A percentile compares a stretch with the other conserved stretches of the same genome.
These are phyloP conservation scores for Periparus ater DNA, from an alignment of 2,797 vertebrate species.

Conservation along the genomic window DNA sequence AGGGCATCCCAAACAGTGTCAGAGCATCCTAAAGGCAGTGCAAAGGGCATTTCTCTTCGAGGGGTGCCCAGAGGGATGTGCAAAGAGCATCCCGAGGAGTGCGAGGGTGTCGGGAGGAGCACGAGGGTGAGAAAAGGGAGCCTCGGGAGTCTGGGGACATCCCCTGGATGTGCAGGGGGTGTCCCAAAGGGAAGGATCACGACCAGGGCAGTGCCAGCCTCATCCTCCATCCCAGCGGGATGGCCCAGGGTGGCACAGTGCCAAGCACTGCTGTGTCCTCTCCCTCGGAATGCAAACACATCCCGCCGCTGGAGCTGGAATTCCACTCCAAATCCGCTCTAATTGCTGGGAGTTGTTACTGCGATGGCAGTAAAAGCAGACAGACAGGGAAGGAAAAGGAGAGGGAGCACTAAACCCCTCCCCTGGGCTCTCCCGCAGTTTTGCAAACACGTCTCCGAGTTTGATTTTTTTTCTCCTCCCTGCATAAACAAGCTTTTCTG, in stretches of 20 bases:
- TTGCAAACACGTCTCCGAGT: not conserved
- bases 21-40: too few relatives aligned
- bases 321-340: not conserved
- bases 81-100: not conserved
- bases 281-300: fast-evolving
- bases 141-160: fast-evolving
- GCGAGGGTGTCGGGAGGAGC: not conserved
- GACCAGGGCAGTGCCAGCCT: not conserved
- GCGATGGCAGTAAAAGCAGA: not conserved
- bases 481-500: slow-evolving; percentile 12
- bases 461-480: not conserved
- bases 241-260: not conserved
- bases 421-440: not conserved
- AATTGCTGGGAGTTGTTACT: not conserved
- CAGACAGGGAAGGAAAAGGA: not conserved
- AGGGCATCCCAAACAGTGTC: too few relatives aligned
- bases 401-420: not conserved
- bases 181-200: not conserved
- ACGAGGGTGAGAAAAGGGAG: too few relatives aligned
- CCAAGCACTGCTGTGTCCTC: fast-evolving
- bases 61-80: too few relatives aligned
- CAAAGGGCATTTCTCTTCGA: not conserved
- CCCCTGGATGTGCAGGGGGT: fast-evolving
- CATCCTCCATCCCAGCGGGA: not conserved
- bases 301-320: not conserved